Conservation (phyloP, 2,113 vertebrate genomes). For the Pycnonotus jocosus region DNA sequence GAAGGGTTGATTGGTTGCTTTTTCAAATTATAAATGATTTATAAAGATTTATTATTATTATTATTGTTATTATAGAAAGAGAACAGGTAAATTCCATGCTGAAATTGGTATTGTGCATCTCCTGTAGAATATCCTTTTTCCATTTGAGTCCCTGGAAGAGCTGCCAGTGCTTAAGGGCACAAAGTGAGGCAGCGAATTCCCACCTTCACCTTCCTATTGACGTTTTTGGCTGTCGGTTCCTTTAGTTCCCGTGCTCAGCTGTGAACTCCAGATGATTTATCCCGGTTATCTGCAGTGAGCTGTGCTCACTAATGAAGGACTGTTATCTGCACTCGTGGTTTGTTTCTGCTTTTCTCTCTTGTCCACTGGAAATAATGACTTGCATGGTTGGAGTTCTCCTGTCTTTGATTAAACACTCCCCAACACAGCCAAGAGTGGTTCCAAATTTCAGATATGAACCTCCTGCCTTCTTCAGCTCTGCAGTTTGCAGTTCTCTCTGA, state of each 20-base stretch:
- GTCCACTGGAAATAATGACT: background rate
- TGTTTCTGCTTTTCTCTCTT: background rate
- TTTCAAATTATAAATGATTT: background rate
- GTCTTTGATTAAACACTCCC: background rate
- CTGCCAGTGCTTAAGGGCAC: background rate
- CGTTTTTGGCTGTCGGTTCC: background rate
- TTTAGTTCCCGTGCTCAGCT: background rate
- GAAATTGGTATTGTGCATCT: background rate
- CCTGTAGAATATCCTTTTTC: background rate
- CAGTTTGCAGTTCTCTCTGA: background rate
- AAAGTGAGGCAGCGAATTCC: background rate
- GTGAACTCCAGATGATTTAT: background rate
- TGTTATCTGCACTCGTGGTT: background rate
- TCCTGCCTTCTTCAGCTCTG: background rate
- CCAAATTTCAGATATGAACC: background rate
- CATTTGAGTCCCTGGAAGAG: background rate
- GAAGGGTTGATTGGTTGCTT: background rate
- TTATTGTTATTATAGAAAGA: background rate
- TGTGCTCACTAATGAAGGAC: background rate
- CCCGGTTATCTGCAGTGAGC: background rate
- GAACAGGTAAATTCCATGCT: background rate
- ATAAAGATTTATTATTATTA: too few species aligned
- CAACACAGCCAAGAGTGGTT: background rate
- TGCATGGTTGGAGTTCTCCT: background rate
- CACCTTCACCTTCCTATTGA: background rate